phyloP scores from a whole-genome alignment of 53 echinoderm and acorn worm genomes.

The Luidia sarsii region DNA sequence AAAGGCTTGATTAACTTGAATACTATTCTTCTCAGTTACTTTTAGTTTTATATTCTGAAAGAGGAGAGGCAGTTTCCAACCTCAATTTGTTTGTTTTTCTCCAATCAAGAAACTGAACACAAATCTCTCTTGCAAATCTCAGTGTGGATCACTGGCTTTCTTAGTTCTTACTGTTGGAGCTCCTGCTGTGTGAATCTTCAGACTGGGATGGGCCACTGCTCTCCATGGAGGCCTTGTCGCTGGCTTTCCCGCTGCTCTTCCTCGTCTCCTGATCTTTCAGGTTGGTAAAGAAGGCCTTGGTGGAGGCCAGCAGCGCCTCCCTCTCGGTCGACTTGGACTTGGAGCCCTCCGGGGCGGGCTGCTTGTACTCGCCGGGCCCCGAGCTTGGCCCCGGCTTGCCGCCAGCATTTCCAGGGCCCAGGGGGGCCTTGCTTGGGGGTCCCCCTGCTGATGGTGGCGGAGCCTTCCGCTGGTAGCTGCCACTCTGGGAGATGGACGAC shows the following conservation, averaged over 20 bases:
- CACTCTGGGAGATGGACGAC: slow-evolving; percentile 22
- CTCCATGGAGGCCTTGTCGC: slow-evolving; percentile 27
- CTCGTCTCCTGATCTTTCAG: slow-evolving; percentile 15
- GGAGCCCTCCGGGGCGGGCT: slow-evolving; percentile 64
- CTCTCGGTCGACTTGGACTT: slow-evolving; percentile 76
- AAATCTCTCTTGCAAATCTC: background rate
- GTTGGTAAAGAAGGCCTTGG: slow-evolving; percentile 83
- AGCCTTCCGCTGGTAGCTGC: slow-evolving; percentile 51
- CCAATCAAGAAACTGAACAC: too few species aligned
- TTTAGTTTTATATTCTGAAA: too few species aligned
- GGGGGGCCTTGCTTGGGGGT: slow-evolving; percentile 3
- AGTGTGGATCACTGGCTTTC: background rate
- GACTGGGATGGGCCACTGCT: slow-evolving; percentile 31
- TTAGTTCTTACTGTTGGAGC: slow-evolving; percentile 17
- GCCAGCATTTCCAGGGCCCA: slow-evolving; percentile 1
- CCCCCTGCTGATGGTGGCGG: slow-evolving; percentile 18
- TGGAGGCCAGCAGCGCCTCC: slow-evolving; percentile 76
- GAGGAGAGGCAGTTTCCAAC: too few species aligned
- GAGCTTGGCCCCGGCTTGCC: slow-evolving; percentile 5
- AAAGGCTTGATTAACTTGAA: too few species aligned
- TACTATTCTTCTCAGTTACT: too few species aligned
- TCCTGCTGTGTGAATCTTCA: slow-evolving; percentile 3
- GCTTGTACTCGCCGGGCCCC: slow-evolving; percentile 32
- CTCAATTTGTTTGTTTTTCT: too few species aligned
- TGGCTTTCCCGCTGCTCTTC: slow-evolving; percentile 31